Evolutionary conservation across 2,797 vertebrate genomes (phyloP).

Genomic region (Rousettus madagascariensis): DNA sequence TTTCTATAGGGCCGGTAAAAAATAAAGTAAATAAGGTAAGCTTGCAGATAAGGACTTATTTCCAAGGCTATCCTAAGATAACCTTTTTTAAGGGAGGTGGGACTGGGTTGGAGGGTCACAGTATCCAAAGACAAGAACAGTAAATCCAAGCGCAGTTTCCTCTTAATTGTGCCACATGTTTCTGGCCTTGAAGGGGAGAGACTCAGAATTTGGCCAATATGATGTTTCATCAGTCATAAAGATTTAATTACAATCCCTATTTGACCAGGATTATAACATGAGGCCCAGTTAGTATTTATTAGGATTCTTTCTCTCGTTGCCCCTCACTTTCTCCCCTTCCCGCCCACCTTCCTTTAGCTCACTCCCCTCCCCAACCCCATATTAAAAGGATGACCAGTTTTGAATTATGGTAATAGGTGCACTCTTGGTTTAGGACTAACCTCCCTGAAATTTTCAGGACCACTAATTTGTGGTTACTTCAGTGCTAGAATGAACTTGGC

Average conservation of each 20-base stretch:
- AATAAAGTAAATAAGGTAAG: not conserved
- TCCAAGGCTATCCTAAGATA: slow-evolving; percentile 22
- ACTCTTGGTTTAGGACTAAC: slow-evolving; percentile 82
- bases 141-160: not conserved
- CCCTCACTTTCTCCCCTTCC: slow-evolving; percentile 61
- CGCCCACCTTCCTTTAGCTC: slow-evolving; percentile 5
- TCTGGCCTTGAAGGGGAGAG: slow-evolving; percentile 69
- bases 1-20: not conserved
- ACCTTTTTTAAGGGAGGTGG: not conserved
- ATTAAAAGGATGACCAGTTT: slow-evolving; percentile 83
- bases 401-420: slow-evolving; percentile 83
- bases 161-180: slow-evolving; percentile 25
- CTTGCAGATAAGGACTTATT: slow-evolving; percentile 14
- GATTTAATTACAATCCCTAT: slow-evolving; percentile 80
- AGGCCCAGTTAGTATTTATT: slow-evolving; percentile 77
- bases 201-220: slow-evolving; percentile 72
- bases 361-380: slow-evolving; percentile 5
- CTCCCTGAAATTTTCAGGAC: slow-evolving; percentile 87
- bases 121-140: slow-evolving; percentile 37
- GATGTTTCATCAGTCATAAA: slow-evolving; percentile 81
- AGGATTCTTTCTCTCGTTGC: slow-evolving; percentile 44
- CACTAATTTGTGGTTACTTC: slow-evolving; percentile 88
- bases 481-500: slow-evolving; percentile 83
- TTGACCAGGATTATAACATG: slow-evolving; percentile 80
- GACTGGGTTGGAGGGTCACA: not conserved